Percentiles rank a stretch among this genome's conserved stretches.
Evolutionary conservation across 2,888 invertebrate species (phyloP).

Genomic region (Charanyca ferruginea): DNA sequence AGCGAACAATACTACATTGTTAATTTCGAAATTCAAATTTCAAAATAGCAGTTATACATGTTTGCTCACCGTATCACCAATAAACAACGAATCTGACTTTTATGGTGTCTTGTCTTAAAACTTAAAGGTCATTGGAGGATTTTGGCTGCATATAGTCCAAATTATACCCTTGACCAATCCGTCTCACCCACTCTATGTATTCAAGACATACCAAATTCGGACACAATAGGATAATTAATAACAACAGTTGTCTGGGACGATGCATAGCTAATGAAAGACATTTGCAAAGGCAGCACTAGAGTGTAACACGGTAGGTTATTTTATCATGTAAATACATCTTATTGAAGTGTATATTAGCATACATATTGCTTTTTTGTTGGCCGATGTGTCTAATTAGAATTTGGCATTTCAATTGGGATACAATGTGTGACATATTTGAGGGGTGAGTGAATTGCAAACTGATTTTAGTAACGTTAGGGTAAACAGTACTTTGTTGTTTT

Average conservation of each 20-base stretch:
- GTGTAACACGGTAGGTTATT: constrained; percentile 66
- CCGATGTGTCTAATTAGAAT: constrained; percentile 68
- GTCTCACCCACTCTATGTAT: constrained; percentile 77
- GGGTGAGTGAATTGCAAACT: constrained; percentile 57
- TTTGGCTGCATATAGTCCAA: constrained; percentile 68
- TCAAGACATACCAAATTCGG: constrained; percentile 74
- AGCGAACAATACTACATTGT: constrained; percentile 48
- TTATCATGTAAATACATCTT: constrained; percentile 77
- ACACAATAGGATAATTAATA: constrained; percentile 82
- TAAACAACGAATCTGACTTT: constrained; percentile 62
- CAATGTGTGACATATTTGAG: constrained; percentile 54
- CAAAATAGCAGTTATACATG: constrained; percentile 45
- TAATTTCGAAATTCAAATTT: constrained; percentile 52
- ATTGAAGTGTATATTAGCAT: constrained; percentile 71
- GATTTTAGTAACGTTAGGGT: constrained; percentile 30
- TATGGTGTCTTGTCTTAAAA: constrained; percentile 60
- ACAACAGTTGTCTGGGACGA: constrained; percentile 72
- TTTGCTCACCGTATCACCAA: constrained; percentile 60
- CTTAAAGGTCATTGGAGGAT: constrained; percentile 68
- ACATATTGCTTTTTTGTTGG: constrained; percentile 74
- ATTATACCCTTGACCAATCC: constrained; percentile 80
- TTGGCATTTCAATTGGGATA: constrained; percentile 64
- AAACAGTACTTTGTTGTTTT: constrained; percentile 17
- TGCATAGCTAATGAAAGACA: constrained; percentile 73
- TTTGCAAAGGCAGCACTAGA: constrained; percentile 59